phyloP scores from a whole-genome alignment of 2,888 invertebrate genomes.

The Cantharis nigra region DNA sequence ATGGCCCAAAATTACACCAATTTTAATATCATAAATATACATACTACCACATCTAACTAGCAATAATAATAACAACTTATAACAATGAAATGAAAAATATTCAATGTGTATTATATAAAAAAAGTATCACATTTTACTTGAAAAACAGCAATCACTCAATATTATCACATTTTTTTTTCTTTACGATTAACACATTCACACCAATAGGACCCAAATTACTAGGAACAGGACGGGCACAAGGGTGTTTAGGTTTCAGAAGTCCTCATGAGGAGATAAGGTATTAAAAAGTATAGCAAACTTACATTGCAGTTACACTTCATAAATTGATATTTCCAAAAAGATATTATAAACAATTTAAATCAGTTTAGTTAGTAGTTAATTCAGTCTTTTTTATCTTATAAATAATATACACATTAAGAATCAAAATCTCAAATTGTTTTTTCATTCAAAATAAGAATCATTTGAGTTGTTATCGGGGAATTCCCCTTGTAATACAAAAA shows the following conservation, averaged over 20 bases:
- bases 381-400: neutral
- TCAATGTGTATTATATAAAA: constrained; percentile 26
- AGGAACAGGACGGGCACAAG: constrained; percentile 37
- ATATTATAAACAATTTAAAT: constrained; percentile 3
- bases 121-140: constrained; percentile 49
- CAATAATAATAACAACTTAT: neutral
- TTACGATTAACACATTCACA: constrained; percentile 25
- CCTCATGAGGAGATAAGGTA: constrained; percentile 50
- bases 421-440: neutral
- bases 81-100: neutral
- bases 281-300: constrained; percentile 25
- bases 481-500: neutral
- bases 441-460: neutral
- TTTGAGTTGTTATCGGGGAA: neutral
- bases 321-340: constrained; percentile 23
- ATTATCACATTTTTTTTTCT: constrained; percentile 48
- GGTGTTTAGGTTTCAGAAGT: constrained; percentile 52
- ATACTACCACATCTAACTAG: neutral
- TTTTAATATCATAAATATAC: neutral
- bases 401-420: neutral
- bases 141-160: constrained; percentile 49
- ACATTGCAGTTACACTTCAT: neutral
- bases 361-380: constrained; percentile 2
- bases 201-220: constrained; percentile 30
- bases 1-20: neutral